A percentile compares a stretch with the other conserved stretches of the same genome.
Conservation (phyloP, 2,113 vertebrate genomes). For the Collichthys lucidus region DNA sequence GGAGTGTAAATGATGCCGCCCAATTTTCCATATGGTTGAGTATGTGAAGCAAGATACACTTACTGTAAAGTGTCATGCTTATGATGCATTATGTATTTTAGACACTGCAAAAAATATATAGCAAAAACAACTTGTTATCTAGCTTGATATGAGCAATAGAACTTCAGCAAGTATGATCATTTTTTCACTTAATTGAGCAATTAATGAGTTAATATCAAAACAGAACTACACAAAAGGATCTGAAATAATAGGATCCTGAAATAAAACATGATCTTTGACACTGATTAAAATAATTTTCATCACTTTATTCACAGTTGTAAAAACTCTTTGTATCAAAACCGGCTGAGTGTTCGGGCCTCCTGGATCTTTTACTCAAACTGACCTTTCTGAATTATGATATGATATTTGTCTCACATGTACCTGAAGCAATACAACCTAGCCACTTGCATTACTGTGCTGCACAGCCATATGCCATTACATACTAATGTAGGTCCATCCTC, state of each 20-base stretch:
- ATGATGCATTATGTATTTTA: constrained; percentile 5
- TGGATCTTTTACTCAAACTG: not conserved
- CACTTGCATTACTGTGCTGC: not conserved
- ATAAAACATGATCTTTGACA: not conserved
- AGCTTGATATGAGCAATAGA: not conserved
- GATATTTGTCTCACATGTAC: not conserved
- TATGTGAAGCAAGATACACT: constrained; percentile 32
- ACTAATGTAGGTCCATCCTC: not conserved
- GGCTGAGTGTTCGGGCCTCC: not conserved
- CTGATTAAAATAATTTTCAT: not conserved
- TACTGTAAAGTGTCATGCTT: constrained; percentile 14
- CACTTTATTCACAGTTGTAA: not conserved
- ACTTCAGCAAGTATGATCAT: not conserved
- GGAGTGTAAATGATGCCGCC: constrained; percentile 44
- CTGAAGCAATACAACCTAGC: not conserved
- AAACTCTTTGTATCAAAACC: not conserved
- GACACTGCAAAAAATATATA: not conserved
- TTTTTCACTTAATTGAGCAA: not conserved
- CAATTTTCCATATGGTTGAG: constrained; percentile 54
- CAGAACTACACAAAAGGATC: not conserved
- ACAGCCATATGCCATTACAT: not conserved
- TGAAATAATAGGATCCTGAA: not conserved
- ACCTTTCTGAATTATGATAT: not conserved
- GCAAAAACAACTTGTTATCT: not conserved
- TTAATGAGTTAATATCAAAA: not conserved